Percentiles rank a stretch among this genome's conserved stretches.
Evolutionary conservation across 1,140 invertebrate species (phyloP).

Genomic region (Drosophila gunungcola): DNA sequence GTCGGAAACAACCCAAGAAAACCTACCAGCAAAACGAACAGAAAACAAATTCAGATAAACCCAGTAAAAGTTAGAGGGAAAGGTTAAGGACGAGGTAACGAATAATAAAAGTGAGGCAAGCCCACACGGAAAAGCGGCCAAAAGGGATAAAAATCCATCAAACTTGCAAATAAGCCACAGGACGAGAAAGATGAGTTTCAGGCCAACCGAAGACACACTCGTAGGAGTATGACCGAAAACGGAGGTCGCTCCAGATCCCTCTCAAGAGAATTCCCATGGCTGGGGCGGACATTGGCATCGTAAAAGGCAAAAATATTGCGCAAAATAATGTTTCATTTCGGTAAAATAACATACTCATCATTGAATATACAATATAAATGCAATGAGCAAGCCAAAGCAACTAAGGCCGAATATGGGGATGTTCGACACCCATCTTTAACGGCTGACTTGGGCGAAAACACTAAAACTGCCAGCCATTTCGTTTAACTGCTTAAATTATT

Average conservation of each 20-base stretch:
- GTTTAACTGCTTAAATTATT: slow-evolving; percentile 5
- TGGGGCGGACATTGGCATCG: slow-evolving; percentile 46
- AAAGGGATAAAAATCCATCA: slow-evolving; percentile 82
- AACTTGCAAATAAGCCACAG: slow-evolving; percentile 80
- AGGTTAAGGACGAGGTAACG: slow-evolving; percentile 21
- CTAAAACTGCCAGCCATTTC: slow-evolving; percentile 11
- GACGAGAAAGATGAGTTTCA: slow-evolving; percentile 24
- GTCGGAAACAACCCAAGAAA: slow-evolving; percentile 19
- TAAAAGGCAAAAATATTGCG: slow-evolving; percentile 67
- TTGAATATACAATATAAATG: slow-evolving; percentile 74
- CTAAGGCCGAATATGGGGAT: neutral
- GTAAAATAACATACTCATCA: slow-evolving; percentile 76
- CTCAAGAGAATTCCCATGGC: slow-evolving; percentile 16
- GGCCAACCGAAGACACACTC: neutral
- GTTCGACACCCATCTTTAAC: slow-evolving; percentile 26
- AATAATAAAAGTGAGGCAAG: slow-evolving; percentile 43
- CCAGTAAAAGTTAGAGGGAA: slow-evolving; percentile 24
- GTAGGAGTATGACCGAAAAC: slow-evolving; percentile 18
- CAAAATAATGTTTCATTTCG: slow-evolving; percentile 74
- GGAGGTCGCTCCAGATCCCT: slow-evolving; percentile 9
- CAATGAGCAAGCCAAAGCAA: slow-evolving; percentile 27
- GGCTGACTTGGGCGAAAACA: slow-evolving; percentile 4
- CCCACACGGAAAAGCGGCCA: slow-evolving; percentile 43
- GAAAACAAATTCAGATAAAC: slow-evolving; percentile 52
- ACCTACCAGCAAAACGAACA: slow-evolving; percentile 16